phyloP scores from a whole-genome alignment of 2,113 vertebrate genomes.

The Brachirus orientalis region DNA sequence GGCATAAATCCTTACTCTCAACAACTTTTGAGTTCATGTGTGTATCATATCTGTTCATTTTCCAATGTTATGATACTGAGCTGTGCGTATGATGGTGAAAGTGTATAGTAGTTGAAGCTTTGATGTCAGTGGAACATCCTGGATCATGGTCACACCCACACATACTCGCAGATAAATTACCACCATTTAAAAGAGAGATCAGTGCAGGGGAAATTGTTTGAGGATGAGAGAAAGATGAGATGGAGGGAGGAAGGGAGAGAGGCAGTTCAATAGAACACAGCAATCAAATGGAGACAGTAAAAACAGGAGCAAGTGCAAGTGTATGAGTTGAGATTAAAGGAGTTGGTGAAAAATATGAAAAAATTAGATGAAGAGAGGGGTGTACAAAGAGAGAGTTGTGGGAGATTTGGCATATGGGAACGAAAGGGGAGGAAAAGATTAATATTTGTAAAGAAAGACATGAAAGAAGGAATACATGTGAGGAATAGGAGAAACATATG shows the following conservation, averaged over 20 bases:
- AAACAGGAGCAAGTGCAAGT: constrained; percentile 29
- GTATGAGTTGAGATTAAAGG: constrained; percentile 32
- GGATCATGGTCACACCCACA: neutral
- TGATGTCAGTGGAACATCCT: constrained; percentile 22
- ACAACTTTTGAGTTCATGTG: constrained; percentile 16
- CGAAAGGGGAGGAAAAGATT: constrained; percentile 1
- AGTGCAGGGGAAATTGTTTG: constrained; percentile 40
- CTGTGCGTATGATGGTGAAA: constrained; percentile 26
- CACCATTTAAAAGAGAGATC: neutral
- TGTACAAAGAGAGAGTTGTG: constrained; percentile 1
- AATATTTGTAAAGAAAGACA: neutral
- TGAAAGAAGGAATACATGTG: constrained; percentile 12
- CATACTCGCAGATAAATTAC: neutral
- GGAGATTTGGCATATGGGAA: constrained; percentile 7
- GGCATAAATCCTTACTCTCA: neutral
- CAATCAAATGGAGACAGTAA: constrained; percentile 65
- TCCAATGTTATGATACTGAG: constrained; percentile 9
- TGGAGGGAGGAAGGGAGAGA: constrained; percentile 58
- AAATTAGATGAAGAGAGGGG: constrained; percentile 18
- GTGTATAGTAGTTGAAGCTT: constrained; percentile 8
- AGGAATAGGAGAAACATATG: constrained; percentile 4
- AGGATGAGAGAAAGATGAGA: constrained; percentile 67
- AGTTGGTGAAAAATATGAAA: neutral
- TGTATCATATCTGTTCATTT: constrained; percentile 23
- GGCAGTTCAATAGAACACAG: constrained; percentile 63